Evolutionary conservation across 2,888 invertebrate genomes (phyloP), one percentile per base, ranked within the genome.

Genomic region (Xestia sexstrigata): DNA sequence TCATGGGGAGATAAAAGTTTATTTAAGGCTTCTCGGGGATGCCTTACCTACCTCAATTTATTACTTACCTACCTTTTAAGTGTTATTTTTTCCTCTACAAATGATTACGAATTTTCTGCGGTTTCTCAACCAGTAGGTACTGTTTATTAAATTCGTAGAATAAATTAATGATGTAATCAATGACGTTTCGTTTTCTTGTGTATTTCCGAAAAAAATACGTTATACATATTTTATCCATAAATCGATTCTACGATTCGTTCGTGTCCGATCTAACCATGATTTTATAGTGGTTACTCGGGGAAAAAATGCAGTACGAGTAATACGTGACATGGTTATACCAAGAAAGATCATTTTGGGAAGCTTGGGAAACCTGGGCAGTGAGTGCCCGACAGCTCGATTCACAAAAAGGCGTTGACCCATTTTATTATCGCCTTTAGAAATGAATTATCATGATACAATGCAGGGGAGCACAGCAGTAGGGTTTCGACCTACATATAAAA

Each of bases 131-230:
- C 11, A 52, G 52, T 35, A 35, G 35, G 35, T 39, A 67, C 35
- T 17, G 67, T 49, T 6, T n/a, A 39, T 47, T 45, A 47, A 55
- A 26, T 82, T 77, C 63, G 20, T 49, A 77, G 80, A 70, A 78
- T 78, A 35, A 67, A 78, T 78, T 70, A 78, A 60, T 83, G 70
- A 80, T 58, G 70, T 70, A 70, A 82, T 70, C 65, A 17, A 42
- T 66, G 68, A 30, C 39, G 70, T 60, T 77, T 77, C 58, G 66
- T 42, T 67, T 82, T 62, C 60, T 62, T 9, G n/a, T 52, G 9
- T 23, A 47, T 68, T 76, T 76, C 62, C 62, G 47, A 20, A 63
- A 63, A 76, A 65, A 67, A 81, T 80, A 39, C 39, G 52, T 67
- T 47, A 67, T 63, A 55, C 35, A 45, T 78, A 65, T 45, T 4